Evolutionary conservation across 1,140 invertebrate genomes (phyloP).

Genomic region (Cotesia typhae): DNA sequence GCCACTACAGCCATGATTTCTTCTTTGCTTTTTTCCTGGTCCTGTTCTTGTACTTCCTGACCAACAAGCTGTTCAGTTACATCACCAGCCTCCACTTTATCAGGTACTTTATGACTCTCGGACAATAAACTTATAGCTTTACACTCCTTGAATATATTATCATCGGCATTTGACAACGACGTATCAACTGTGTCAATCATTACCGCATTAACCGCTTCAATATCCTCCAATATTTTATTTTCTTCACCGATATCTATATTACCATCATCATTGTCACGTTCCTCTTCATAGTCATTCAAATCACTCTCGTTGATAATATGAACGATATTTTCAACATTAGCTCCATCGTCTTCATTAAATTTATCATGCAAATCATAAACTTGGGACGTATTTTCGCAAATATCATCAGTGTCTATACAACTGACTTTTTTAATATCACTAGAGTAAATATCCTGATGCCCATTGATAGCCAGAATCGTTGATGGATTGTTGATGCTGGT

Average conservation of each 20-base stretch:
- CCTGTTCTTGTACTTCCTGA: not conserved
- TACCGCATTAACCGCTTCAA: slow-evolving; percentile 18
- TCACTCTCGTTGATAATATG: slow-evolving; percentile 4
- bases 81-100: slow-evolving; percentile 28
- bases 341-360: slow-evolving; percentile 4
- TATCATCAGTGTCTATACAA: slow-evolving; percentile 11
- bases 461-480: slow-evolving; percentile 30
- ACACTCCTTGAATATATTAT: not conserved
- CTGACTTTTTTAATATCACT: not conserved
- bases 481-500: slow-evolving; percentile 39
- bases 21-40: slow-evolving; percentile 40
- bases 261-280: not conserved
- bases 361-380: slow-evolving; percentile 24
- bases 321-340: not conserved
- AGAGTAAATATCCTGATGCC: slow-evolving; percentile 11
- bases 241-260: not conserved
- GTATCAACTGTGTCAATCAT: slow-evolving; percentile 14
- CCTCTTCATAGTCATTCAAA: not conserved
- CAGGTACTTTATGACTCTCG: slow-evolving; percentile 39
- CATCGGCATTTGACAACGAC: not conserved
- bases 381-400: slow-evolving; percentile 27
- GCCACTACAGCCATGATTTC: slow-evolving; percentile 60
- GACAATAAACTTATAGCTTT: slow-evolving; percentile 45
- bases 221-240: not conserved
- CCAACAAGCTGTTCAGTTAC: not conserved